Evolutionary conservation across 2,888 invertebrate genomes (phyloP).

Genomic region (Hyposoter didymator): DNA sequence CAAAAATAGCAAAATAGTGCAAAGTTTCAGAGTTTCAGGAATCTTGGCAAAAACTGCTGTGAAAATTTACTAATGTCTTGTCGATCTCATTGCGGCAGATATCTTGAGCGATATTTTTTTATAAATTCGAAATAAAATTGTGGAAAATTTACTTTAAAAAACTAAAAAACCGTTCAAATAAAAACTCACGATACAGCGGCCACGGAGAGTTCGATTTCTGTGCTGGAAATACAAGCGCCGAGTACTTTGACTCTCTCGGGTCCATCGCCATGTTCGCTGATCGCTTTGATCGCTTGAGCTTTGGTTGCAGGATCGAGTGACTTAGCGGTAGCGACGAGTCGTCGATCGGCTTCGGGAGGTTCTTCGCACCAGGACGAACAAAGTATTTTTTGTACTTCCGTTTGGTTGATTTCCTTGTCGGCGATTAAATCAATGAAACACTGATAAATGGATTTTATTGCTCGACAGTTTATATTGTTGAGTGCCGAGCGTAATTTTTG

Average conservation of each 20-base stretch:
- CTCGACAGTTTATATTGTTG: conserved; percentile 63
- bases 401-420: conserved; percentile 74
- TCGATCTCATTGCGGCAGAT: neutral
- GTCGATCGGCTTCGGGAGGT: conserved; percentile 69
- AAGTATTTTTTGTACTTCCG: conserved; percentile 76
- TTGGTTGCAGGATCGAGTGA: conserved; percentile 75
- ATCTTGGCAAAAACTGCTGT: too few species aligned
- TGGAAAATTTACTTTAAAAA: neutral
- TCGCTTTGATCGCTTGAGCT: conserved; percentile 72
- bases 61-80: too few species aligned
- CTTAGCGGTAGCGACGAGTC: conserved; percentile 72
- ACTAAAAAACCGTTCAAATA: neutral
- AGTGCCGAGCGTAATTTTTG: conserved; percentile 55
- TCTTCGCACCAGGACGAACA: conserved; percentile 75
- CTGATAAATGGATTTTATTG: conserved; percentile 73
- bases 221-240: conserved; percentile 72
- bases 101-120: neutral
- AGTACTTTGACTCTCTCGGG: conserved; percentile 75
- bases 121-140: neutral
- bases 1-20: neutral
- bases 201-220: conserved; percentile 74
- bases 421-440: conserved; percentile 76
- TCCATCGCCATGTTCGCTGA: conserved; percentile 75
- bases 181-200: conserved; percentile 76
- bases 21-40: neutral